Evolutionary conservation across 2,888 invertebrate species (phyloP).

Genomic region (Mimumesa dahlbomi): DNA sequence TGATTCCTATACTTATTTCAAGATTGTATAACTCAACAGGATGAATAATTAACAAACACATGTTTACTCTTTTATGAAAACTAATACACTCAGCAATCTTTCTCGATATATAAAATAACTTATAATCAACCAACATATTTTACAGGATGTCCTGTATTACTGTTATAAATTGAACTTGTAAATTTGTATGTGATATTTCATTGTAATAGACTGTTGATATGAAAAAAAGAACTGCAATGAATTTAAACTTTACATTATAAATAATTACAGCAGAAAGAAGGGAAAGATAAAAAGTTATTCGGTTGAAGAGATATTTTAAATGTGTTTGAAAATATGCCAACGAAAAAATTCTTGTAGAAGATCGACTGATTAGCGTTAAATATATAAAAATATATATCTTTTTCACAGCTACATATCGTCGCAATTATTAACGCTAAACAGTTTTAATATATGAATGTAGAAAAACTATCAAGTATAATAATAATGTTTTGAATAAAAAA

Average conservation of each 20-base stretch:
- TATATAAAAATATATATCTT: conserved; percentile 4
- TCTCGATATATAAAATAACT: too few species aligned
- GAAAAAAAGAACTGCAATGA: not conserved
- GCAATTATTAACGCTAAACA: not conserved
- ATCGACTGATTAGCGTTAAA: not conserved
- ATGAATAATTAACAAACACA: not conserved
- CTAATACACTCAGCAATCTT: too few species aligned
- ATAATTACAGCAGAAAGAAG: not conserved
- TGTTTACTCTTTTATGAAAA: too few species aligned
- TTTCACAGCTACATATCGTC: not conserved
- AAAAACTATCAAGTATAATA: too few species aligned
- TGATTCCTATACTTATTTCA: not conserved
- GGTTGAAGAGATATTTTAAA: too few species aligned
- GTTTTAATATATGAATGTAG: not conserved
- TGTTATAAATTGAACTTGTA: too few species aligned
- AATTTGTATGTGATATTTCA: too few species aligned
- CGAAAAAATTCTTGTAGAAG: not conserved
- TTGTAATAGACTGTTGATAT: too few species aligned
- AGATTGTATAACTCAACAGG: not conserved
- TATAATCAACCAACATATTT: too few species aligned
- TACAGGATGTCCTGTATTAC: too few species aligned
- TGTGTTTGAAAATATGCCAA: not conserved
- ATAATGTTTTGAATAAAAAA: conserved; percentile 16
- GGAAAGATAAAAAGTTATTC: conserved; percentile 2
- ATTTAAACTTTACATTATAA: not conserved